Evolutionary conservation across 2,797 vertebrate species (phyloP), one percentile per base, ranked within the genome.

Genomic region (Centroberyx gerrardi): DNA sequence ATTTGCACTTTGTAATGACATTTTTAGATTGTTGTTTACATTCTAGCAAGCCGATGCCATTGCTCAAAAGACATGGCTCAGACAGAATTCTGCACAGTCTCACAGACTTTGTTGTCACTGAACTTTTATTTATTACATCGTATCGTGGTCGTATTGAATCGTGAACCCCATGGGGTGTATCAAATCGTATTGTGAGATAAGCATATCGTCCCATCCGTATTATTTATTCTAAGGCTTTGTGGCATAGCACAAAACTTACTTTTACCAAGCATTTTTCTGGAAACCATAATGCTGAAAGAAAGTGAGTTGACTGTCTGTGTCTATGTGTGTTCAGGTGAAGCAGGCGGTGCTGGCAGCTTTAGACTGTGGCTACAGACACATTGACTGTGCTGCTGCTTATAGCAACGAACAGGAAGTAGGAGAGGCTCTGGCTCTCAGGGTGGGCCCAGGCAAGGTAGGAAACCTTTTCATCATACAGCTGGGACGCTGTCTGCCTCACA

Each of bases 381-480:
- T 95, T 1, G 95, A 96, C 84, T 95, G 95, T 27, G 95, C 95
- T 33, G 92, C 92, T 7, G 93, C 85, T 12, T 96, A 96, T 65
- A 51, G 88, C n/a, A 96, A 96, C 42, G 95, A 95, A 40, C 80
- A 83, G 69, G 95, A 95, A 83, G 91, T 96, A 42, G 95, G 95
- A 68, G 92, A 93, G 17, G 95, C 90, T 62, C 74, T 96, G 78
- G 72, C 78, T 80, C 78, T 91, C 48, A 78, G 87, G 73, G 67
- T 95, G 15, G 93, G 94, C 8, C 70, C 87, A 3, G 91, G 86
- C 15, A 95, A 95, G 92, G 94, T 95, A 80, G 88, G 78, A 48
- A 61, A 17, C 17, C 36, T 60, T 36, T 12, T 53, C 27, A 46
- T 46, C 51, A 52, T 49, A 6, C 15, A 59, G 8, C 31, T 31